Percentiles rank a stretch among this genome's conserved stretches.
These are phyloP conservation scores for Eudasyphora cyanicolor DNA, from an alignment of 2,888 invertebrate species.

Conservation along the genomic window DNA sequence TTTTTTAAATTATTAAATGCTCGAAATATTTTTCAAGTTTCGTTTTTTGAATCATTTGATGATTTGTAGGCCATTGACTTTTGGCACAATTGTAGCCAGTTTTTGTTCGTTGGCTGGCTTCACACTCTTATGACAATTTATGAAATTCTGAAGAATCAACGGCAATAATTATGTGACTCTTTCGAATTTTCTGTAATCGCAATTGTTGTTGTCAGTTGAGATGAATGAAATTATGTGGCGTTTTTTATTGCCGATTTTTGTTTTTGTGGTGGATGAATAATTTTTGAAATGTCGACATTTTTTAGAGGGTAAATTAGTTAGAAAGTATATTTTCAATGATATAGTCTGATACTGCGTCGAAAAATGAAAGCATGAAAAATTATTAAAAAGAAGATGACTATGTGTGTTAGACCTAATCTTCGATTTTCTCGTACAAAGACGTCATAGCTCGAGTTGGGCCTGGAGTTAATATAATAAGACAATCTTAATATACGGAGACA, in stretches of 20 bases:
- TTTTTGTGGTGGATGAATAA: too few species aligned
- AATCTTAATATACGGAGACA: too few species aligned
- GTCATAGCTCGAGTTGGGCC: too few species aligned
- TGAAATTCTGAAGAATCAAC: conserved; percentile 18
- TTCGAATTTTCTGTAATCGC: neutral
- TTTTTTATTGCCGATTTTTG: neutral
- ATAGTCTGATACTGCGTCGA: too few species aligned
- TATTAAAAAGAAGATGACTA: too few species aligned
- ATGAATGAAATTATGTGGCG: neutral
- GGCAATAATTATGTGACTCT: neutral
- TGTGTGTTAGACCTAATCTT: too few species aligned
- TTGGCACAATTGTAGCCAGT: conserved; percentile 18
- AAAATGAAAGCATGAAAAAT: too few species aligned
- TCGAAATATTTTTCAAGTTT: neutral
- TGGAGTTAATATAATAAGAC: too few species aligned
- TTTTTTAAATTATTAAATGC: conserved; percentile 25
- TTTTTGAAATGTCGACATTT: too few species aligned
- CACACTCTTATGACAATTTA: neutral
- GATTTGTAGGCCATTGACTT: conserved; percentile 57
- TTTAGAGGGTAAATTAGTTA: too few species aligned
- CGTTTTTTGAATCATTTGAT: conserved; percentile 18
- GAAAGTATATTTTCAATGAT: too few species aligned
- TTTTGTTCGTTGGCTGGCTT: neutral
- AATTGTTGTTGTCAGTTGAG: conserved; percentile 19
- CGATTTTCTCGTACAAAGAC: too few species aligned